Conservation (phyloP, 2,888 invertebrate genomes). For the Eulithis testata region DNA sequence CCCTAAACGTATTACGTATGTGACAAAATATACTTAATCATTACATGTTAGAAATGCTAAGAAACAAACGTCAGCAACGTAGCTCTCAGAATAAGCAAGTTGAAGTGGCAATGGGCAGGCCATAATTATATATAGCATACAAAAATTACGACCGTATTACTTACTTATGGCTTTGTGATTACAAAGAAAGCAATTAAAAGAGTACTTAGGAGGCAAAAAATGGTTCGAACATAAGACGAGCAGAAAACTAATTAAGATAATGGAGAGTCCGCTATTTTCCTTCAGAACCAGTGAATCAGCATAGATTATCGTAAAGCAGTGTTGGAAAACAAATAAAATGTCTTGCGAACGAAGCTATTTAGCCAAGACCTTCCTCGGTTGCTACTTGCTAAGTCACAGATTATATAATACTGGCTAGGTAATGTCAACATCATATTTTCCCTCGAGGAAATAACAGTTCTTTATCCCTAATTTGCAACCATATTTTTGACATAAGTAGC, state of each 20-base stretch:
- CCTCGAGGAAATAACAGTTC: constrained; percentile 25
- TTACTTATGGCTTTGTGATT: background rate
- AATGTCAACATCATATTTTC: constrained; percentile 40
- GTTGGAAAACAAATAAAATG: constrained; percentile 31
- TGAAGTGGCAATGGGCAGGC: no score
- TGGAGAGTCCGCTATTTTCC: constrained; percentile 19
- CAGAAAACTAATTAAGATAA: constrained; percentile 34
- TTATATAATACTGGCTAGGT: no score
- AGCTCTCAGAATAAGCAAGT: no score
- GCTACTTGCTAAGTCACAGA: constrained; percentile 3
- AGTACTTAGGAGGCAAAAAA: background rate
- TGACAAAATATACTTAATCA: no score
- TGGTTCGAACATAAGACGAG: constrained; percentile 7
- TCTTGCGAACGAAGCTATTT: constrained; percentile 20
- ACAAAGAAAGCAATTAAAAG: constrained; percentile 2
- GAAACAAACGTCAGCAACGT: no score
- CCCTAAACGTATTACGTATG: no score
- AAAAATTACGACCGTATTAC: no score
- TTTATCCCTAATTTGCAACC: constrained; percentile 18
- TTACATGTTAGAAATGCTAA: no score
- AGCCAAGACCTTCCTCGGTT: constrained; percentile 20
- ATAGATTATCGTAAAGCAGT: constrained; percentile 24
- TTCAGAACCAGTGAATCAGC: constrained; percentile 29
- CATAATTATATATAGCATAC: no score
- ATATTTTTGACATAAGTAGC: constrained; percentile 12